These are phyloP conservation scores for Enteromius thamalakanensis DNA, from an alignment of 2,797 vertebrate genomes.

Conservation along the genomic window DNA sequence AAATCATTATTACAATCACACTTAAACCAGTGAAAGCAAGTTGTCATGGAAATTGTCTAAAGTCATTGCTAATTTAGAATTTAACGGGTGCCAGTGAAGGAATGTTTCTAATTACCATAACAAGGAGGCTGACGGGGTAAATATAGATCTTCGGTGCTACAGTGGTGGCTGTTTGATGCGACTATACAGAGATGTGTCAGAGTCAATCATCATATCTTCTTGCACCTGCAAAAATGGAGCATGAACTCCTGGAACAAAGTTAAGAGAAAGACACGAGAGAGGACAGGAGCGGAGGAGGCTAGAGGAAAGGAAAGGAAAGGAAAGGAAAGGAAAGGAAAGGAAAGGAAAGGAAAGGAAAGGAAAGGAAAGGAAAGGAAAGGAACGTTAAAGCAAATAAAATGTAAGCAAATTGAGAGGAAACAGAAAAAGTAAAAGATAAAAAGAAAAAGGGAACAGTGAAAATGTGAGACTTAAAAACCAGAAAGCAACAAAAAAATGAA, in stretches of 20 bases:
- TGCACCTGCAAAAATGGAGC: conserved; percentile 77
- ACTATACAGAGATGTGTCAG: conserved; percentile 61
- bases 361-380: too few species aligned
- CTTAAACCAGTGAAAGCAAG: conserved; percentile 43
- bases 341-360: background rate
- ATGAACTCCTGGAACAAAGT: conserved; percentile 59
- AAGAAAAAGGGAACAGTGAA: background rate
- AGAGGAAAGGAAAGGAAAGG: background rate
- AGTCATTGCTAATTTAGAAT: conserved; percentile 51
- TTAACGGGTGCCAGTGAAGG: conserved; percentile 54
- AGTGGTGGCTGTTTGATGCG: conserved; percentile 59
- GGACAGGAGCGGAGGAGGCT: conserved; percentile 42
- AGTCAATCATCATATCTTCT: conserved; percentile 79
- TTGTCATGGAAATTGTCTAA: conserved; percentile 47
- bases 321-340: conserved; percentile 57
- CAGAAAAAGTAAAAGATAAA: background rate
- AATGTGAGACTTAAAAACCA: background rate
- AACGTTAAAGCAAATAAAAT: too few species aligned
- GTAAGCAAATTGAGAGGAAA: background rate
- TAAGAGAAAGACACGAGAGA: conserved; percentile 30
- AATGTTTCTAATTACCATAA: conserved; percentile 59
- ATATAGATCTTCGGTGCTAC: conserved; percentile 60
- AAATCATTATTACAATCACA: conserved; percentile 21
- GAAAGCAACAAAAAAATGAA: background rate
- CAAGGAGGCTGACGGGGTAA: conserved; percentile 62